Base-by-base conservation (phyloP, 2,888 invertebrate species). In the Heterodera filipjevi region DNA sequence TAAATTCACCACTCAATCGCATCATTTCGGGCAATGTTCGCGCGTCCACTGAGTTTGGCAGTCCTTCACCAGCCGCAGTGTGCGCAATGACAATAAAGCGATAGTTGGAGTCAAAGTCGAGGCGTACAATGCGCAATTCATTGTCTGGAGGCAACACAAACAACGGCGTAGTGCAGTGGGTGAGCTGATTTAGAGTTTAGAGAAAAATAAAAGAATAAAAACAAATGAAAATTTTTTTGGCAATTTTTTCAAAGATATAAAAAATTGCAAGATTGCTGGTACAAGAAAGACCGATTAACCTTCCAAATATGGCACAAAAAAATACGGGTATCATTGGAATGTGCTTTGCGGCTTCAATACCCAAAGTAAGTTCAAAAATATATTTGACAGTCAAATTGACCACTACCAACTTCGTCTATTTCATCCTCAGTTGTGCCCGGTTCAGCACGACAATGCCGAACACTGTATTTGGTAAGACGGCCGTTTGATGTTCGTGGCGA, bases 401-500 rank as follows among this genome's bases (percentile, higher is more conserved):
- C 27, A n/a, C 59, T 22, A 59, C 59, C n/a, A 27, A 77, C 80
- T 35, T 80, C 80, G 33, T 81, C 75, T 22, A 10, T 33, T 53
- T 75, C 75, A 64, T 39, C 66, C 5, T 64, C 59, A 22, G 33
- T 33, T 53, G 30, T 66, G 30, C 68, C 75, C 44, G 66, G 66
- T 27, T 53, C 68, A 32, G 75, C 64, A 27, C 75, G 46, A 19
- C 75, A 77, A n/a, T 75, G 75, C 22, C 39, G 53, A 19, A 88
- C 84, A 89, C 94, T 93, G 90, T 97, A 99, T 2, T 96, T 96
- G 1, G 93, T 94, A 0, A 99, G 91, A 79, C 93, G 92, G 39
- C 99, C 99, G 90, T 99, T 99, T 16, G 94, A 93, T 89, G 94
- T 93, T 66, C 94, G 92, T 0, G 99, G 99, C 87, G 93, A 93